Conservation (phyloP, 2,113 vertebrate species). For the Platycercus adscitus region DNA sequence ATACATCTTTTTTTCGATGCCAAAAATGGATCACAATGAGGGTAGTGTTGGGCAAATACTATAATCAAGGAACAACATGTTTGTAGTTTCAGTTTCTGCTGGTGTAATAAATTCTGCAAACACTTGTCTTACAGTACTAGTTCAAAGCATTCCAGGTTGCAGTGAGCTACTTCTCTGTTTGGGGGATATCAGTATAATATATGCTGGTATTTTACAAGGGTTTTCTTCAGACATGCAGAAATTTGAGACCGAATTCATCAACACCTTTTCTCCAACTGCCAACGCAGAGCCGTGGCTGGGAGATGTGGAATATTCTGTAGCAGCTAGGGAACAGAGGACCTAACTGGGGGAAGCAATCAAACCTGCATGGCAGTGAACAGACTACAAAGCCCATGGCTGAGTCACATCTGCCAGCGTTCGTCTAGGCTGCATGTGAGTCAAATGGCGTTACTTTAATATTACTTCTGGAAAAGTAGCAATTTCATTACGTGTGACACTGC, state of each 20-base stretch:
- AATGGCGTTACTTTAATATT: neutral
- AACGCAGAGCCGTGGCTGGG: conserved; percentile 38
- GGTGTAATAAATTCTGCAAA: conserved; percentile 37
- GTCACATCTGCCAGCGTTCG: rapidly evolving
- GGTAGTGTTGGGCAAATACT: neutral
- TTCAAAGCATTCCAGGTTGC: conserved; percentile 43
- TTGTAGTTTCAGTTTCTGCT: conserved; percentile 34
- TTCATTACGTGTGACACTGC: neutral
- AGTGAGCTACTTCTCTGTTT: conserved; percentile 22
- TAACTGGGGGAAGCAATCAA: neutral
- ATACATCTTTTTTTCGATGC: neutral
- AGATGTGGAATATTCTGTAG: conserved; percentile 35
- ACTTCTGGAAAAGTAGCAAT: neutral
- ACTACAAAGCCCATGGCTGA: neutral
- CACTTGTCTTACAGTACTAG: neutral
- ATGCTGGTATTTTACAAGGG: conserved; percentile 30
- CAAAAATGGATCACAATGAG: neutral
- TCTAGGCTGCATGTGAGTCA: neutral
- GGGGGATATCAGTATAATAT: neutral
- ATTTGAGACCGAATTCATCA: conserved; percentile 62
- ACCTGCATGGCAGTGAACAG: neutral
- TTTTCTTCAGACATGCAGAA: conserved; percentile 52
- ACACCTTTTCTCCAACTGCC: conserved; percentile 48
- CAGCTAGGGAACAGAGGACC: conserved; percentile 6
- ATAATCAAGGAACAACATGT: conserved; percentile 1